Evolutionary conservation across 2,888 invertebrate genomes (phyloP), one percentile per base, ranked within the genome.

Genomic region (Dromius quadrimaculatus): DNA sequence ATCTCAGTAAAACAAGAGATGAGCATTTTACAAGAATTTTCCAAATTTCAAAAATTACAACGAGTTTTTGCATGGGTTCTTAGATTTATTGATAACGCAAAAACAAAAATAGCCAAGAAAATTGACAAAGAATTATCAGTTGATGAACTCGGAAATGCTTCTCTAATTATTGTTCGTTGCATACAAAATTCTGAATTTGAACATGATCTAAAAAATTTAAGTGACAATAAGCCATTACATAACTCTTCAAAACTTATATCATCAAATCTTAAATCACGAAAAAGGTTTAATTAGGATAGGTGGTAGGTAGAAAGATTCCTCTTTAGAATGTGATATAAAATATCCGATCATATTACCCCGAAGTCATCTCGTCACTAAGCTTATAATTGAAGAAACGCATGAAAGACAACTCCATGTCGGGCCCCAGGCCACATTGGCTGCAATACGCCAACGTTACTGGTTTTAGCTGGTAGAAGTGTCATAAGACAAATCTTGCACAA

Each of bases 211-310:
- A 38, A 38, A 38, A 11, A 9, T 8, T 38, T 38, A 11, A 8
- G 6, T n/a, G 9, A 4, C 3, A 38, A 38, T 38, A 38, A 38
- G n/a, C 4, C 38, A 8, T 4, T 38, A 6, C 2, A n/a, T 11
- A 38, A 3, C 2, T 3, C 4, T n/a, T 38, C 38, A 2, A 38
- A 38, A 38, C n/a, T n/a, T 8, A 3, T 38, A 11, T 11, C 38
- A n/a, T 38, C n/a, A 38, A 38, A 38, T 38, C 38, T 38, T 38
- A 8, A n/a, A 8, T n/a, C 6, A 38, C n/a, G n/a, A 38, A 38
- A 38, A n/a, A n/a, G 9, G 13, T 38, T 38, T 38, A 38, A 38
- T 38, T 38, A 38, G 38, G n/a, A n/a, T 38, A 38, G 38, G 38
- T n/a, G 38, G 38, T 4, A 38, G 38, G 9, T 38, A 6, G n/a